Base-by-base conservation (phyloP, 2,797 vertebrate species). In the Bovichtus diacanthus region DNA sequence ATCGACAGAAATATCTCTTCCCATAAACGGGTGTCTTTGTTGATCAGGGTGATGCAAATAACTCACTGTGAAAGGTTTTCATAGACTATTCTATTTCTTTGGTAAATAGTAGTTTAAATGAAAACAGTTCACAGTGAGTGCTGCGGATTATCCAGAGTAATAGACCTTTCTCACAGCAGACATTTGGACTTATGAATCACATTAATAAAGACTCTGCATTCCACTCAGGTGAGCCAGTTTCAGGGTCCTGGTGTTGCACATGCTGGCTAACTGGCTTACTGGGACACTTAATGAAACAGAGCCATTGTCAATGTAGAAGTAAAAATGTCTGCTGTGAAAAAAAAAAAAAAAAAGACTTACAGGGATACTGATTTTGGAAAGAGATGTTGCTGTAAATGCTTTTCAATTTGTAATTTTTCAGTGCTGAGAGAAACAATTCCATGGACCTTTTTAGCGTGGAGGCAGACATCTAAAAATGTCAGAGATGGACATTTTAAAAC, bases 101-200 rank as follows among this genome's bases (percentile, higher is more conserved):
- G 2, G 16, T 18, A 13, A 47, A 6, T 4, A 47, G 25, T 3
- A 50, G 15, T 10, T 31, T 18, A 41, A 34, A 61, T 23, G 27
- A 29, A 38, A 46, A 6, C 12, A 36, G 66, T 5, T 29, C 15
- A 43, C 36, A 16, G 31, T 4, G 6, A 2, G n/a, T 25, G 12
- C 64, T 29, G 39, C 6, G 23, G 29, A 58, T 51, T n/a, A 15
- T 34, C 39, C 4, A 27, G 16, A 49, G 21, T n/a, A 10, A 63
- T 10, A 21, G 23, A 18, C 12, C n/a, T 44, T 34, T 51, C n/a
- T 39, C 18, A 29, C 39, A 31, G 21, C 15, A 5, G 54, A 70
- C 25, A 18, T 21, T 70, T 34, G 29, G 61, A 66, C 55, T 29
- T 56, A 43, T 41, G 50, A 46, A 39, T 70, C 54, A 53, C 61